Conservation (phyloP, 2,113 vertebrate genomes). For the Tenebrosternarchus preto region DNA sequence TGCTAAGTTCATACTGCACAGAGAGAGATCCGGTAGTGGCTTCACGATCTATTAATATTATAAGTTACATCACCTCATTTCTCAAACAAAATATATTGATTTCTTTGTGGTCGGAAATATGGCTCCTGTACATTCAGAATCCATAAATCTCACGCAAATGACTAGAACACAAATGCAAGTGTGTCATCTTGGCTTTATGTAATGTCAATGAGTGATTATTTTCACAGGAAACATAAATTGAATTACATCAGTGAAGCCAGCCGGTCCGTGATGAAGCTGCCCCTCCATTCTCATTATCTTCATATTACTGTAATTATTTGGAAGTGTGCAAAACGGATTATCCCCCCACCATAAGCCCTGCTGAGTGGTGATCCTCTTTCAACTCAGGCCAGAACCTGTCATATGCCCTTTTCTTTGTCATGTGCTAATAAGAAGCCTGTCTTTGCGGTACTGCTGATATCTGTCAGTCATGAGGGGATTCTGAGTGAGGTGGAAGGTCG, state of each 20-base stretch:
- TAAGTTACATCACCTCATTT: constrained; percentile 58
- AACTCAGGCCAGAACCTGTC: constrained; percentile 54
- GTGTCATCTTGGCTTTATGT: constrained; percentile 64
- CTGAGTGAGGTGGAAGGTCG: neutral
- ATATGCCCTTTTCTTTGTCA: constrained; percentile 52
- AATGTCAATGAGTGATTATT: constrained; percentile 72
- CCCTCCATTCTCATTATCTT: constrained; percentile 72
- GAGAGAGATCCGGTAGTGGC: constrained; percentile 38
- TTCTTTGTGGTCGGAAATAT: constrained; percentile 44
- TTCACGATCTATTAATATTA: constrained; percentile 63
- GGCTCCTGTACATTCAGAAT: constrained; percentile 51
- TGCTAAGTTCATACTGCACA: neutral
- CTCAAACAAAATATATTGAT: constrained; percentile 45
- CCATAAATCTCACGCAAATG: constrained; percentile 56
- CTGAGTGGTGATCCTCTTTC: constrained; percentile 54
- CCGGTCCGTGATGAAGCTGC: constrained; percentile 67
- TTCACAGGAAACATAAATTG: constrained; percentile 70
- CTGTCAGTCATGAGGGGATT: constrained; percentile 25
- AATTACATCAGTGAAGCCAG: constrained; percentile 68
- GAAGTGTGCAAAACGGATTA: constrained; percentile 72
- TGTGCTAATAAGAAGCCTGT: constrained; percentile 68
- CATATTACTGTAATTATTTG: constrained; percentile 75
- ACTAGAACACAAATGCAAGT: constrained; percentile 62
- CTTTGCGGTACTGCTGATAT: constrained; percentile 70
- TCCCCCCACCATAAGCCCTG: constrained; percentile 49